These are phyloP conservation scores for Macrosteles quadrilineatus DNA, from an alignment of 1,140 invertebrate species.

Conservation along the genomic window DNA sequence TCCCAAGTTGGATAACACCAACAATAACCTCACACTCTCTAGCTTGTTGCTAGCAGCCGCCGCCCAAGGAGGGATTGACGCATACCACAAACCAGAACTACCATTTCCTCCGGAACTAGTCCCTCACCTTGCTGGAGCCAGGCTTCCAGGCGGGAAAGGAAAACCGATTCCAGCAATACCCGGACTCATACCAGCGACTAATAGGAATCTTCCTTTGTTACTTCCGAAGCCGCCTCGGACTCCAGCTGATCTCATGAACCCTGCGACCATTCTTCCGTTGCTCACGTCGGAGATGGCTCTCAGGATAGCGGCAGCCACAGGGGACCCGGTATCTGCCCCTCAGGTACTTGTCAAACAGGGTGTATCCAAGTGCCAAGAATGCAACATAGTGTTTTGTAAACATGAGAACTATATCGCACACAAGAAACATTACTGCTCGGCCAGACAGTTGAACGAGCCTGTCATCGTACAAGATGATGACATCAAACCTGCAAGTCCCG, in stretches of 20 bases:
- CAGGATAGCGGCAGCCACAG: conserved; percentile 49
- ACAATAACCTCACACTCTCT: conserved; percentile 37
- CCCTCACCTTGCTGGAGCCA: conserved; percentile 36
- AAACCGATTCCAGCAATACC: conserved; percentile 31
- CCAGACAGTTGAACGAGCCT: conserved; percentile 51
- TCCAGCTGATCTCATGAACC: conserved; percentile 36
- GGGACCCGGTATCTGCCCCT: conserved; percentile 50
- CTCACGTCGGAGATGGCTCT: conserved; percentile 46
- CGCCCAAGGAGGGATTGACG: conserved; percentile 38
- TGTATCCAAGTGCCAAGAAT: conserved; percentile 90
- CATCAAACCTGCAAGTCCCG: conserved; percentile 38
- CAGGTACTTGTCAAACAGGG: conserved; percentile 82
- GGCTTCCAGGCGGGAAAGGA: conserved; percentile 24
- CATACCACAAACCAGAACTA: conserved; percentile 36
- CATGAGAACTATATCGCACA: conserved; percentile 94
- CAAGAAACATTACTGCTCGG: conserved; percentile 92
- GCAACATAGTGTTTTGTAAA: conserved; percentile 96
- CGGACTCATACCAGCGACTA: conserved; percentile 27
- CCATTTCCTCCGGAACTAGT: conserved; percentile 41
- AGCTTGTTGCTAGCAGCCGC: conserved; percentile 43
- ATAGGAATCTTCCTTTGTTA: conserved; percentile 38
- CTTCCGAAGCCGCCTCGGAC: conserved; percentile 36
- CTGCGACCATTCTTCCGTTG: conserved; percentile 39
- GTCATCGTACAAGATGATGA: conserved; percentile 51
- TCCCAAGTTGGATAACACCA: conserved; percentile 29